Conservation (phyloP, 2,113 vertebrate genomes). For the Eonycteris spelaea region DNA sequence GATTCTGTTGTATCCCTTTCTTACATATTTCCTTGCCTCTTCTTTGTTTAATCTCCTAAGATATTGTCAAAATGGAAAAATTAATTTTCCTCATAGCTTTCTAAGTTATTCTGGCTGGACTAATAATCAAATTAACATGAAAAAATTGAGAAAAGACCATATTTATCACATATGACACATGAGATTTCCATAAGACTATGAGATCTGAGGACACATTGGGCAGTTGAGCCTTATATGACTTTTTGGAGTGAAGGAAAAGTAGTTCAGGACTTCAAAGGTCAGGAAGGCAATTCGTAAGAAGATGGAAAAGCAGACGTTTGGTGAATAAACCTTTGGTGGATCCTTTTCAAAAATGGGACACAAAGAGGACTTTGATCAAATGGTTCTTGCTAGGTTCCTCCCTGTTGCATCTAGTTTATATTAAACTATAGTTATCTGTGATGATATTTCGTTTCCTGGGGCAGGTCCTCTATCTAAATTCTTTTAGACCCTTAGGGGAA, state of each 20-base stretch:
- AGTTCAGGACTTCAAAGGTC: background rate
- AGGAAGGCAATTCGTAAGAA: background rate
- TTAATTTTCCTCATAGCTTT: background rate
- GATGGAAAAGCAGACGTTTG: background rate
- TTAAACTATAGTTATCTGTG: background rate
- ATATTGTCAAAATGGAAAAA: background rate
- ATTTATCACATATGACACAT: background rate
- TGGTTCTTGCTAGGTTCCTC: background rate
- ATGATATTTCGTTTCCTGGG: too few species aligned
- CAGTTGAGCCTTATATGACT: background rate
- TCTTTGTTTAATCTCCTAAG: background rate
- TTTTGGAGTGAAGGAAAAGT: background rate
- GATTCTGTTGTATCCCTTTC: background rate
- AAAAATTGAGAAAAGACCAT: background rate
- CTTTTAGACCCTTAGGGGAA: background rate
- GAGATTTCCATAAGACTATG: background rate
- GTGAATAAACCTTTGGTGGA: background rate
- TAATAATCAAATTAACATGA: background rate
- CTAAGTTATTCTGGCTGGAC: background rate
- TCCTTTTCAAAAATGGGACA: background rate
- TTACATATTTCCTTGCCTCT: background rate
- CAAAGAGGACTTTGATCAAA: background rate
- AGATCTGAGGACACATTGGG: too few species aligned
- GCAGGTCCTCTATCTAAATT: background rate
- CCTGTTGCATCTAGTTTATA: background rate